Percentiles rank a stretch among this genome's conserved stretches.
Conservation (phyloP, 2,888 invertebrate species). For the Hermaeophaga mercurialis region DNA sequence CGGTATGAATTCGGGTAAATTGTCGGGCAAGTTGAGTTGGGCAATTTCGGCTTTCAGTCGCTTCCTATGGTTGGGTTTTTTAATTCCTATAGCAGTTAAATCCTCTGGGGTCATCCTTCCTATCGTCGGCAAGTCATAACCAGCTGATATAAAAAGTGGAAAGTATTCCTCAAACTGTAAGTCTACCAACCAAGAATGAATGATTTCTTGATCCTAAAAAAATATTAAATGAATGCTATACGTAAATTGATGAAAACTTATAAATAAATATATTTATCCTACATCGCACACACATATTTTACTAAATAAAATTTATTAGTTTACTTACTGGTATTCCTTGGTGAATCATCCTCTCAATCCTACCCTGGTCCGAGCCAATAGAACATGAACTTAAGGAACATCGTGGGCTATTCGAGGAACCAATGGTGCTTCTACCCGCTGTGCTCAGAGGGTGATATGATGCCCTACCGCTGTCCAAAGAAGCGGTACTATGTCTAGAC, state of each 20-base stretch:
- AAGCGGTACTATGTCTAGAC: conserved; percentile 87
- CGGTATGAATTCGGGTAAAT: conserved; percentile 93
- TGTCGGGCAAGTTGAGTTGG: conserved; percentile 90
- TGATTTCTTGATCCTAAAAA: conserved; percentile 86
- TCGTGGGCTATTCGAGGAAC: conserved; percentile 66
- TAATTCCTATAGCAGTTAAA: conserved; percentile 86
- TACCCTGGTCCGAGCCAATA: conserved; percentile 71
- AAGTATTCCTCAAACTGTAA: conserved; percentile 95
- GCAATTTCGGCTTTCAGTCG: conserved; percentile 95
- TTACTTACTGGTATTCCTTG: conserved; percentile 69
- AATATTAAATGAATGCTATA: too few species aligned
- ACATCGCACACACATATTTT: too few species aligned
- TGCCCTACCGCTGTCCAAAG: conserved; percentile 89
- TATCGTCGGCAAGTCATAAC: conserved; percentile 97
- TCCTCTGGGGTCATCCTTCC: conserved; percentile 99
- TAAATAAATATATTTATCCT: too few species aligned
- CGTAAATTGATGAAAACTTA: too few species aligned
- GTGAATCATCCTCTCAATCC: conserved; percentile 75
- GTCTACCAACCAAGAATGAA: conserved; percentile 93
- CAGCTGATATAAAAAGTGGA: conserved; percentile 89
- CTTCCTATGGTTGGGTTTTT: conserved; percentile 96
- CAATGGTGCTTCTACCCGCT: conserved; percentile 57
- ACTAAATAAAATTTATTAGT: too few species aligned
- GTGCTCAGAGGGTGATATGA: conserved; percentile 71
- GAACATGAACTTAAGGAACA: conserved; percentile 79